Evolutionary conservation across 1,140 invertebrate species (phyloP), one percentile per base, ranked within the genome.

Genomic region (Drosophila asahinai): DNA sequence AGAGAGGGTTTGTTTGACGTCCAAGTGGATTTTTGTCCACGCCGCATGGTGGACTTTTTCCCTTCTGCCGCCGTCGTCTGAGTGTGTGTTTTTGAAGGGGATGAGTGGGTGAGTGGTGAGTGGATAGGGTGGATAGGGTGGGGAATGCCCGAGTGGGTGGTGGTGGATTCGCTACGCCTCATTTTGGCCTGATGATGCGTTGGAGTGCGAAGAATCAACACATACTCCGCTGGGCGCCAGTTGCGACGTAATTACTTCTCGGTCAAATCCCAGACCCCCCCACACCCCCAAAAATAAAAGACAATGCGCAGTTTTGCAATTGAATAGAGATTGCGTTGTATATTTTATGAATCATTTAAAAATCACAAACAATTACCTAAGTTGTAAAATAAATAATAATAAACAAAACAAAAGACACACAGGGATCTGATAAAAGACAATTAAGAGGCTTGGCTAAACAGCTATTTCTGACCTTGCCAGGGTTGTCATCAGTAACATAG

Each of bases 161-260:
- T 54, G 17, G 33, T 52, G 48, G 47, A 33, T 54, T 27, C 14
- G 19, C 22, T 68, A 22, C 30, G 58, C 58, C n/a, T 66, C 40
- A 33, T 36, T 65, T 52, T 65, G 60, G 17, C 49, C 64, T 45
- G 63, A 38, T 30, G 67, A 67, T 71, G 67, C 67, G 66, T 55
- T 57, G n/a, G 67, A 71, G 67, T 71, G 67, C 67, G 17, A 70
- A 70, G 65, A 68, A 71, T 68, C 67, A 68, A 68, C 67, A 71
- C 67, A 71, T 68, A 40, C 49, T 68, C 40, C 36, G 30, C 59
- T 43, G 58, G 27, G 42, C 58, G 30, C 22, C 58, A 63, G 58
- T 47, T 64, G 42, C 30, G 19, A 64, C 58, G 40, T 25, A 63
- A 66, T 66, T 66, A 66, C 58, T 66, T 63, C 42, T 33, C 22